Base-by-base conservation (phyloP, 2,113 vertebrate species). In the Planiliza haematocheilus region DNA sequence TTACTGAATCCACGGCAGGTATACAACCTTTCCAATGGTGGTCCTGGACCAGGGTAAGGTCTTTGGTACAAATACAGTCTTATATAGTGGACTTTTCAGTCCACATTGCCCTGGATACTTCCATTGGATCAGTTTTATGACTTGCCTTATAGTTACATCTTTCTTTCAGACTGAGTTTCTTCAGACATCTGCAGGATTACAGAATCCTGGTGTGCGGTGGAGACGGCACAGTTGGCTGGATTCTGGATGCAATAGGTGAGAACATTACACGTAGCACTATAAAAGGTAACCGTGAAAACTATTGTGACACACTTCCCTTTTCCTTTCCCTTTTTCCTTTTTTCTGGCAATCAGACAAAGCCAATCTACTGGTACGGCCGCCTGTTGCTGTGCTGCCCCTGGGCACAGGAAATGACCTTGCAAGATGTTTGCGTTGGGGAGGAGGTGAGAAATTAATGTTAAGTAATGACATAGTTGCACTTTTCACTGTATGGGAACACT, bases 391-490 rank as follows among this genome's bases (percentile, higher is more conserved):
- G 45, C 91, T 98, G 89, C 97, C 97, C 56, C 91, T 98, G 36
- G 97, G 97, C 10, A 98, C 97, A 75, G 97, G 97, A 86, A 98
- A 98, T 77, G 97, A 98, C 84, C 93, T 98, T 9, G 96, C 97
- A 0, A 93, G 97, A 7, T 97, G 96, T 84, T 93, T 98, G 56
- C 90, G 97, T 65, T 98, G 97, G 97, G 97, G 97, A 67, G 95
- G 96, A 95, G 96, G 97, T 98, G 83, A 93, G 93, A 81, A 66
- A 49, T 51, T 0, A 49, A 38, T 39, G 10, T 12, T 18, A 61
- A 34, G 55, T 56, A 41, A 45, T 24, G 9, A 12, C 45, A 53
- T 24, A 0, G 36, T 51, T 57, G 16, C 1, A 39, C 1, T 18
- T n/a, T n/a, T 30, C 24, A 30, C 24, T 30, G 24, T 30, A 30